Base-by-base conservation (phyloP, 2,888 invertebrate species). In the Tenthredo amoena region DNA sequence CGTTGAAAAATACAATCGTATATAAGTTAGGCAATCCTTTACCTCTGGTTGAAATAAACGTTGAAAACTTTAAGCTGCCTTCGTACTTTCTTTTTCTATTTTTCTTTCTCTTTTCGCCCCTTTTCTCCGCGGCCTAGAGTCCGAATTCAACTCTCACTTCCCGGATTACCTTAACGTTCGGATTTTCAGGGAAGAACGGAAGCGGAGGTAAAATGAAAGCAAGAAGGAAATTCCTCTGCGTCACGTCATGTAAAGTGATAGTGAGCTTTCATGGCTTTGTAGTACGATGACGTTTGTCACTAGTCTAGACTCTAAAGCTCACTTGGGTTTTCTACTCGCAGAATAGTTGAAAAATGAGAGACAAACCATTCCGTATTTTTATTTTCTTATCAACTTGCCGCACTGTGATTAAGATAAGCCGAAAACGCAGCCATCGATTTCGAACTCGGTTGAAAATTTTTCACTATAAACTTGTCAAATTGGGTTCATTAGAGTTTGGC, bases 401-500 rank as follows among this genome's bases (percentile, higher is more conserved):
- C 71, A 31, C n/a, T n/a, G 72, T 21, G 43, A 3, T n/a, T 43
- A 72, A 40, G 2, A 21, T 72, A 21, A 43, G 21, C 43, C 72
- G 10, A 72, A 43, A 50, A 31, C 5, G 15, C 5, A 47, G 26
- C 34, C 77, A 55, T 77, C 77, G 77, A 77, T 77, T 50, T 77
- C 31, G 26, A 47, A 58, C 79, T 15, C 12, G n/a, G 21, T 37
- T 40, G 58, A 37, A 21, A 68, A 47, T 81, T 81, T 50, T 81
- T 62, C 26, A 81, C 58, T 10, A 81, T 81, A 34, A 62, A 81
- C 79, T 81, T 50, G 79, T 81, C 62, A 81, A 81, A 81, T 81
- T 62, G 79, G 77, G 85, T 62, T 85, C 85, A 85, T 85, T 85
- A 85, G 76, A 85, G 77, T 85, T 47, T 68, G 37, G 50, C 34